Base-by-base conservation (phyloP, 2,888 invertebrate species). In the Hydropsyche betteni region DNA sequence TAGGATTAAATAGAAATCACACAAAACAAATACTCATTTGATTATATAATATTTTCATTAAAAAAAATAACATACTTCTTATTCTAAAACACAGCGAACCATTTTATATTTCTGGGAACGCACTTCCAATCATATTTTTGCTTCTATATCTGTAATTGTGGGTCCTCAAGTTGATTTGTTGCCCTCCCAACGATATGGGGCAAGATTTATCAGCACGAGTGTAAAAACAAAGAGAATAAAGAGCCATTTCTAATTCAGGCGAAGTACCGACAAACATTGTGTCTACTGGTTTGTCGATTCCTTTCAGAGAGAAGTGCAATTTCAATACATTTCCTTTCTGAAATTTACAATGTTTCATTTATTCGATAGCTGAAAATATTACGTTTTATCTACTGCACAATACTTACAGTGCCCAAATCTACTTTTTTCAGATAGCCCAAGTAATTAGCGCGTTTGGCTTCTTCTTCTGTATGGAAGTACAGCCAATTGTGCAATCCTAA, bases 401-500 rank as follows among this genome's bases (percentile, higher is more conserved):
- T 77, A 87, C 90, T 90, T 84, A 94, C 94, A 81, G 91, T 90
- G 82, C 90, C 91, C 64, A 95, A 84, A 81, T 92, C 90, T 64
- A 90, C 80, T 81, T 92, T 91, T 81, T 92, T 92, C 80, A 93
- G 85, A 81, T 94, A 94, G 12, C 95, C 95, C 80, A 93, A 89
- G 84, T 96, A 95, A 84, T 96, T 92, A 0, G 90, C 87, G 61
- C 89, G 87, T 72, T 91, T 91, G 0, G 89, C 90, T 58, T 85
- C 83, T 86, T 97, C 97, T 84, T 95, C 92, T 76, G 89, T 89
- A 75, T 91, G 89, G 81, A 94, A 95, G 84, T 94, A 94, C 44
- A 97, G 87, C 97, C 97, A 97, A 83, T 95, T 96, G 84, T 98
- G 97, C 79, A 97, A 87, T 7, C 97, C 97, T 83, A 85, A 76